Percentiles rank a stretch among this genome's conserved stretches.
Evolutionary conservation across 2,888 invertebrate genomes (phyloP).

Genomic region (Cantharis rustica): DNA sequence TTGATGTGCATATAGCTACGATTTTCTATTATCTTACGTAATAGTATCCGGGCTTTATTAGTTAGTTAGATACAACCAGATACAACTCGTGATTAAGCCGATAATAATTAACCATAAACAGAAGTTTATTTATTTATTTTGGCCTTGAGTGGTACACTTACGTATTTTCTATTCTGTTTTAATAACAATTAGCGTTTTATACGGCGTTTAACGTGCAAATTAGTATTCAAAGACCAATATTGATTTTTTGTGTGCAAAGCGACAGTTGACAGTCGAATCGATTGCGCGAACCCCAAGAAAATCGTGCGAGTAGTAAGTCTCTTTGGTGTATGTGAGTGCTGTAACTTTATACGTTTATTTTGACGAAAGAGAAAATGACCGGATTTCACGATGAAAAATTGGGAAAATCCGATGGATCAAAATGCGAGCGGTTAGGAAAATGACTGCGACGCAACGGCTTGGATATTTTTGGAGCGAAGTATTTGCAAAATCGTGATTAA

Average conservation of each 20-base stretch:
- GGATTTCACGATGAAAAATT: neutral
- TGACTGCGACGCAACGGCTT: neutral
- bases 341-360: neutral
- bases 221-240: constrained; percentile 9
- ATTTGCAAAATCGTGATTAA: neutral
- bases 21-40: constrained; percentile 6
- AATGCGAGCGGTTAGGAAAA: neutral
- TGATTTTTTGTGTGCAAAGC: constrained; percentile 19
- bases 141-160: constrained; percentile 1
- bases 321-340: neutral
- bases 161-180: neutral
- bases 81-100: constrained; percentile 5
- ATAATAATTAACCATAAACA: constrained; percentile 16
- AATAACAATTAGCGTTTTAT: constrained; percentile 6
- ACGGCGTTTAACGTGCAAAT: neutral
- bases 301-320: neutral
- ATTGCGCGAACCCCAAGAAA: constrained; percentile 17
- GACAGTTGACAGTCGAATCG: constrained; percentile 21
- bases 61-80: neutral
- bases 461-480: neutral
- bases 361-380: neutral
- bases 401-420: neutral
- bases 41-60: constrained; percentile 7
- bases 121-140: neutral
- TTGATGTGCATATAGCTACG: neutral